A percentile compares a stretch with the other conserved stretches of the same genome.
Evolutionary conservation across 2,888 invertebrate genomes (phyloP).

Genomic region (Apoderus coryli): DNA sequence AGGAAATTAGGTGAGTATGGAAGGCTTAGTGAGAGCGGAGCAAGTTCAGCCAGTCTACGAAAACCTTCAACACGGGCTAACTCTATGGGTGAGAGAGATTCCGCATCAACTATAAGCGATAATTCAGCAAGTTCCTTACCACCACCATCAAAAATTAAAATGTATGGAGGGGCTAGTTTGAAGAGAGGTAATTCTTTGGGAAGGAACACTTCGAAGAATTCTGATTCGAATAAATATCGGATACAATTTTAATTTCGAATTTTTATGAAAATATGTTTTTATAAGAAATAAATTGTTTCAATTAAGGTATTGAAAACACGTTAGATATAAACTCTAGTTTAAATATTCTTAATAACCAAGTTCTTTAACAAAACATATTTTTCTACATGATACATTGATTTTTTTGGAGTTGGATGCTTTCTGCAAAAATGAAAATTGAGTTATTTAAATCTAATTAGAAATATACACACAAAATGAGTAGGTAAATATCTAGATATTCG

Average conservation of each 20-base stretch:
- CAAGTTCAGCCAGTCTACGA: constrained; percentile 27
- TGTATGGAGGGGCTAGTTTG: constrained; percentile 31
- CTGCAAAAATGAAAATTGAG: too few species aligned
- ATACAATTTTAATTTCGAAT: constrained; percentile 62
- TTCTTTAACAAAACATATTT: too few species aligned
- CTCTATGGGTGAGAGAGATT: constrained; percentile 36
- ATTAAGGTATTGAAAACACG: too few species aligned
- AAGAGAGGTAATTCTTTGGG: constrained; percentile 44
- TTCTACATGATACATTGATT: too few species aligned
- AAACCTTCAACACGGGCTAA: constrained; percentile 31
- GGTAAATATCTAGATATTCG: too few species aligned
- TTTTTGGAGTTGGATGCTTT: too few species aligned
- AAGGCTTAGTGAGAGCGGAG: constrained; percentile 38
- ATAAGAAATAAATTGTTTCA: too few species aligned
- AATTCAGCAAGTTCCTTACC: constrained; percentile 41
- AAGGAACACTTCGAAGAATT: constrained; percentile 36
- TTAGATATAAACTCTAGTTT: too few species aligned
- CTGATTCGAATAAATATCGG: constrained; percentile 49
- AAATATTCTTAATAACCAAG: too few species aligned
- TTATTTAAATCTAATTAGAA: too few species aligned
- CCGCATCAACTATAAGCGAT: constrained; percentile 39
- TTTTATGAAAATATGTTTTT: too few species aligned
- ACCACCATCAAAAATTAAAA: constrained; percentile 43
- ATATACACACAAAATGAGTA: too few species aligned
- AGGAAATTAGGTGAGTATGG: constrained; percentile 44